Evolutionary conservation across 2,113 vertebrate genomes (phyloP), one percentile per base, ranked within the genome.

Genomic region (Taxidea taxus): DNA sequence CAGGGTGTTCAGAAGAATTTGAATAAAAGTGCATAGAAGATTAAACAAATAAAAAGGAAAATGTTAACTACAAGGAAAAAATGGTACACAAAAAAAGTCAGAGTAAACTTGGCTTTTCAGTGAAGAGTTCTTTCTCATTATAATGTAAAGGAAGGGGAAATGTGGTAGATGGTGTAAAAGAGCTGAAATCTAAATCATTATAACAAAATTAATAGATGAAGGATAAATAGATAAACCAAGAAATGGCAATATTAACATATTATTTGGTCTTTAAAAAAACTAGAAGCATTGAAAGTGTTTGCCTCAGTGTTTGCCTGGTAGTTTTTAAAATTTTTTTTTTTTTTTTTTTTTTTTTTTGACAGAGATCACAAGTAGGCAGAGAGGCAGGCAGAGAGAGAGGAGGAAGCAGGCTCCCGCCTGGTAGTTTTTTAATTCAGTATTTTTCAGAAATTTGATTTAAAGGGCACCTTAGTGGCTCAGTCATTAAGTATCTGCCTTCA

Each of bases 371-470:
- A n/a, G n/a, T n/a, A n/a, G n/a, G n/a, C n/a, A n/a, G n/a, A n/a
- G n/a, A n/a, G n/a, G n/a, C n/a, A n/a, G n/a, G n/a, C n/a, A n/a
- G n/a, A n/a, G n/a, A n/a, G n/a, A n/a, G n/a, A n/a, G n/a, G n/a
- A n/a, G n/a, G n/a, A n/a, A n/a, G n/a, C n/a, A n/a, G n/a, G n/a
- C n/a, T n/a, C n/a, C n/a, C n/a, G 14, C 31, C 62, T 74, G 54
- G 34, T 95, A 2, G 23, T 75, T 91, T 72, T 83, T 62, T 11
- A 42, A 83, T 92, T 78, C 64, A 72, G 0, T 34, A 58, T 70
- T 64, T 85, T 84, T 84, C 18, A 94, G 68, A 18, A 66, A 64
- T 92, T 90, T 77, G 34, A 54, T 91, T 68, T 97, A 64, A 95
- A 25, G 58, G 58, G 58, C 58, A 4, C 25, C 58, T 60, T 25